Evolutionary conservation across 2,888 invertebrate genomes (phyloP).

Genomic region (Leptopilina drosophilae): DNA sequence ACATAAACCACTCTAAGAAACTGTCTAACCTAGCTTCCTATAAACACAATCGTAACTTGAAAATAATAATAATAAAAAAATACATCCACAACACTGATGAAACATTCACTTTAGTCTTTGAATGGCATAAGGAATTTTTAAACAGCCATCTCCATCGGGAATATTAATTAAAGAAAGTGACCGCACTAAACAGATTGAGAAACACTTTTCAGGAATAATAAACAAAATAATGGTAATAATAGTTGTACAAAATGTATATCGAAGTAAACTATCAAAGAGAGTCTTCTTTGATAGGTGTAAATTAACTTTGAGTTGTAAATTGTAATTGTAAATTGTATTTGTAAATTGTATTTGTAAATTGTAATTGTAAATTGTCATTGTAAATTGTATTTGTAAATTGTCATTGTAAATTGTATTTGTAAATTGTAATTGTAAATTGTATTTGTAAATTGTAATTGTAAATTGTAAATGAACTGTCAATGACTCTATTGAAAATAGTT

Average conservation of each 20-base stretch:
- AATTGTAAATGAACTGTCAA: no score
- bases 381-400: no score
- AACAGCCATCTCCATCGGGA: neutral
- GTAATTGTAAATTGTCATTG: no score
- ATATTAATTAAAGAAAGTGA: neutral
- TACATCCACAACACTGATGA: neutral
- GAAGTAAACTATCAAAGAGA: no score
- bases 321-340: no score
- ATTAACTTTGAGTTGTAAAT: no score
- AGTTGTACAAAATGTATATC: neutral
- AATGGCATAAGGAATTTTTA: neutral
- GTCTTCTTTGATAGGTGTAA: no score
- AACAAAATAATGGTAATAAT: neutral
- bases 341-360: no score
- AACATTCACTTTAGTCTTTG: neutral
- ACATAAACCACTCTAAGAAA: constrained; percentile 21
- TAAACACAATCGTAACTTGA: constrained; percentile 10
- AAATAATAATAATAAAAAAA: neutral
- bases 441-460: no score
- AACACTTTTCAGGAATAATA: neutral
- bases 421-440: no score
- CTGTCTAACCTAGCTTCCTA: constrained; percentile 5
- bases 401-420: no score
- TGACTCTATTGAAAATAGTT: no score
- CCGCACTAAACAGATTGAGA: neutral